Evolutionary conservation across 2,888 invertebrate species (phyloP).

Genomic region (Lasiommata megera): DNA sequence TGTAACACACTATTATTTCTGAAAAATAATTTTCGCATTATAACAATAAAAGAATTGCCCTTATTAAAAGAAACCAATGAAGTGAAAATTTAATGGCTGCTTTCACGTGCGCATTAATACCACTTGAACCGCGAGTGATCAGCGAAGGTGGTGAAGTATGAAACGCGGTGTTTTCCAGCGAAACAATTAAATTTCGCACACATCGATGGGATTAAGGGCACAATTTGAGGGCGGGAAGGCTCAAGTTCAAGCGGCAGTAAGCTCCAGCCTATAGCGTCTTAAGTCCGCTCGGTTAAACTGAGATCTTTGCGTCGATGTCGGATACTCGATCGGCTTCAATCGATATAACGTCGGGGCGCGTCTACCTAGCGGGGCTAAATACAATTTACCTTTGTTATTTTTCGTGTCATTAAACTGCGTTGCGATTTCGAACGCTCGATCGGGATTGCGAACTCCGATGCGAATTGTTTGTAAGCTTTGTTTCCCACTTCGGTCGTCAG

Average conservation of each 20-base stretch:
- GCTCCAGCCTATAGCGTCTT: constrained; percentile 55
- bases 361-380: constrained; percentile 74
- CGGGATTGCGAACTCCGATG: constrained; percentile 78
- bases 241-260: constrained; percentile 47
- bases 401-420: constrained; percentile 82
- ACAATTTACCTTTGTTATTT: constrained; percentile 82
- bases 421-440: constrained; percentile 77
- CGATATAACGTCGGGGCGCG: constrained; percentile 66
- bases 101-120: constrained; percentile 72
- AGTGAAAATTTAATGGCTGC: constrained; percentile 74
- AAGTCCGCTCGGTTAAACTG: constrained; percentile 63
- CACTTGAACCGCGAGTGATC: constrained; percentile 57
- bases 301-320: constrained; percentile 60
- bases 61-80: constrained; percentile 40
- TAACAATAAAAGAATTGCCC: constrained; percentile 17
- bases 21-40: constrained; percentile 6
- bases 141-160: constrained; percentile 55
- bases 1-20: no score
- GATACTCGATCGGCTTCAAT: constrained; percentile 58
- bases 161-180: constrained; percentile 66
- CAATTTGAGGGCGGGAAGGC: constrained; percentile 50
- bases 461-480: constrained; percentile 81
- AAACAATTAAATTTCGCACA: constrained; percentile 77
- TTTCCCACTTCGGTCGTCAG: constrained; percentile 71
- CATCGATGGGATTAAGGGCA: constrained; percentile 61